These are phyloP conservation scores for Subacronicta megacephala DNA, from an alignment of 2,888 invertebrate species.

Conservation along the genomic window DNA sequence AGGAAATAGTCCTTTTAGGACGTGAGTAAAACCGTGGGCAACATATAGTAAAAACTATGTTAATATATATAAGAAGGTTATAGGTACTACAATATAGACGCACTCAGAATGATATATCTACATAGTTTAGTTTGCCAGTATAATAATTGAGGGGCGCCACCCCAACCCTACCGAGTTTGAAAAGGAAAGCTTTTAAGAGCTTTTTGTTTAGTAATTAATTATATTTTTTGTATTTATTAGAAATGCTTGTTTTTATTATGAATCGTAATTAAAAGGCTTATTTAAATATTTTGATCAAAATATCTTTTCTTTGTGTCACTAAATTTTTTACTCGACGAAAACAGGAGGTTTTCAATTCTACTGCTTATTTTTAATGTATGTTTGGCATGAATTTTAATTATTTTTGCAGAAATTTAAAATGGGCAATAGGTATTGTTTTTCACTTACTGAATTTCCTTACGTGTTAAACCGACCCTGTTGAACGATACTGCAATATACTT, in stretches of 20 bases:
- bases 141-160: conserved; percentile 84
- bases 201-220: conserved; percentile 88
- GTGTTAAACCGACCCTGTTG: no score
- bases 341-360: no score
- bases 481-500: no score
- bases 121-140: conserved; percentile 78
- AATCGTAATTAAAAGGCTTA: conserved; percentile 24
- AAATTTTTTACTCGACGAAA: no score
- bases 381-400: no score
- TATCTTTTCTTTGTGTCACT: no score
- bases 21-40: conserved; percentile 9
- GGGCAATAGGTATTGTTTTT: no score
- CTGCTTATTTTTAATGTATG: no score
- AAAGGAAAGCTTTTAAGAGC: conserved; percentile 88
- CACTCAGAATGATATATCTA: conserved; percentile 70
- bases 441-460: no score
- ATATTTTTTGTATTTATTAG: conserved; percentile 78
- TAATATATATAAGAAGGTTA: conserved; percentile 7
- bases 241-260: conserved; percentile 59
- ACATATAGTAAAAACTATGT: conserved; percentile 17
- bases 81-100: conserved; percentile 61
- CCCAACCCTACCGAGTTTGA: conserved; percentile 83
- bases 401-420: no score
- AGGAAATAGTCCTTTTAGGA: no score
- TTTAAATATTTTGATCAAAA: neutral